Percentiles rank a stretch among this genome's conserved stretches.
Evolutionary conservation across 2,113 vertebrate genomes (phyloP).

Genomic region (Parotia lawesii): DNA sequence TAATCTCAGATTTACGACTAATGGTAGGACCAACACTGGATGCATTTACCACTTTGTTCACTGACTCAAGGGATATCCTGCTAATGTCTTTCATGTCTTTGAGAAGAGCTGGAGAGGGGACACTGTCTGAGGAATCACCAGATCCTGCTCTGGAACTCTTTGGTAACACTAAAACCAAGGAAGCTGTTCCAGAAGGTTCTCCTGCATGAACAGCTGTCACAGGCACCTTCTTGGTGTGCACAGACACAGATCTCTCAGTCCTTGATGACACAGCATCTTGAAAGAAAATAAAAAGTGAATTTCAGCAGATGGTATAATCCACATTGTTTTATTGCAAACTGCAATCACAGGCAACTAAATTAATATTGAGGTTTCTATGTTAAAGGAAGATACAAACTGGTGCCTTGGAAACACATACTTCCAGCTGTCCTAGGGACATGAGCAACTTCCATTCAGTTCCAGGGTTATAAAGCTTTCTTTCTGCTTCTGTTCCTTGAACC

Average conservation of each 20-base stretch:
- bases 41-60: constrained; percentile 3
- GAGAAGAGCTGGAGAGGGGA: constrained; percentile 22
- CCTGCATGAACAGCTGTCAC: constrained; percentile 59
- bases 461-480: not conserved
- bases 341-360: not conserved
- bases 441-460: not conserved
- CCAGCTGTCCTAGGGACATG: not conserved
- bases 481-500: not conserved
- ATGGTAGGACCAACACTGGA: constrained; percentile 38
- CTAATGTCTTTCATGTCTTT: constrained; percentile 27
- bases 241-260: constrained; percentile 60
- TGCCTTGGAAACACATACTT: not conserved
- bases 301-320: not conserved
- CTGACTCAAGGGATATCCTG: not conserved
- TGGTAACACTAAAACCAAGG: constrained; percentile 59
- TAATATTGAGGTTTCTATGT: not conserved
- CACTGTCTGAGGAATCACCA: constrained; percentile 61
- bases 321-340: not conserved
- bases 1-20: constrained; percentile 73
- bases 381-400: not conserved
- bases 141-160: constrained; percentile 62
- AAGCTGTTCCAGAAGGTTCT: constrained; percentile 51
- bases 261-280: constrained; percentile 57
- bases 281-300: constrained; percentile 21
- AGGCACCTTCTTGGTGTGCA: constrained; percentile 59